phyloP scores from a whole-genome alignment of 2,113 vertebrate genomes.

The Leucosticte australis region DNA sequence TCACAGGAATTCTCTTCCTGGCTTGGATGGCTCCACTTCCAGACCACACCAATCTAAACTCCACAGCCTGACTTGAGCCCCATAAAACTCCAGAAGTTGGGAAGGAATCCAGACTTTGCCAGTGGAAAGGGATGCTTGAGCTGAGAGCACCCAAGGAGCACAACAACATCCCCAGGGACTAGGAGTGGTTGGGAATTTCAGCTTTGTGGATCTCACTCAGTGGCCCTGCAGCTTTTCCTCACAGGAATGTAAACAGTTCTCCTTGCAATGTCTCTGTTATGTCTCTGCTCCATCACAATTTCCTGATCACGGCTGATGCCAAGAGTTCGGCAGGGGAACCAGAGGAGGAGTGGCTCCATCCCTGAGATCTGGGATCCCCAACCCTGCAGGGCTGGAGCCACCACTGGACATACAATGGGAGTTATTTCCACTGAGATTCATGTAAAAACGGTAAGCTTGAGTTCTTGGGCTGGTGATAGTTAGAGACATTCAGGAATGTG shows the following conservation, averaged over 20 bases:
- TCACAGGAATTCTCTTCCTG: not conserved
- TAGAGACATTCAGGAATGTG: not conserved
- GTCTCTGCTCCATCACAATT: constrained; percentile 71
- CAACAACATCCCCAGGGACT: accelerated
- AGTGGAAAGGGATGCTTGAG: not conserved
- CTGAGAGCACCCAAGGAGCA: not conserved
- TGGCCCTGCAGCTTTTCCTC: constrained; percentile 17
- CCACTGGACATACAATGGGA: accelerated
- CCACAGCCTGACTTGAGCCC: not conserved
- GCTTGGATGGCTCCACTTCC: not conserved
- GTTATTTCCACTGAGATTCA: not conserved
- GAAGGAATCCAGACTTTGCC: not conserved
- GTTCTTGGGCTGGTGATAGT: not conserved
- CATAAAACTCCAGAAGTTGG: not conserved
- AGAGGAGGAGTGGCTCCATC: not conserved
- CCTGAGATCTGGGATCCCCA: not conserved
- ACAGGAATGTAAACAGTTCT: constrained; percentile 80
- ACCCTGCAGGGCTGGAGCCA: not conserved
- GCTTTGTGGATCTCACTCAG: not conserved
- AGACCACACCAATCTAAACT: not conserved
- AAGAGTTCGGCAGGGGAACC: constrained; percentile 32
- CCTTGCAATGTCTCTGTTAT: constrained; percentile 72
- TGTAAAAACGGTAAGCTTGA: not conserved
- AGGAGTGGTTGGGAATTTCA: not conserved
- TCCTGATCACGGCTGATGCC: constrained; percentile 69